A percentile compares a stretch with the other conserved stretches of the same genome.
Evolutionary conservation across 2,113 vertebrate species (phyloP).

Genomic region (Collichthys lucidus): DNA sequence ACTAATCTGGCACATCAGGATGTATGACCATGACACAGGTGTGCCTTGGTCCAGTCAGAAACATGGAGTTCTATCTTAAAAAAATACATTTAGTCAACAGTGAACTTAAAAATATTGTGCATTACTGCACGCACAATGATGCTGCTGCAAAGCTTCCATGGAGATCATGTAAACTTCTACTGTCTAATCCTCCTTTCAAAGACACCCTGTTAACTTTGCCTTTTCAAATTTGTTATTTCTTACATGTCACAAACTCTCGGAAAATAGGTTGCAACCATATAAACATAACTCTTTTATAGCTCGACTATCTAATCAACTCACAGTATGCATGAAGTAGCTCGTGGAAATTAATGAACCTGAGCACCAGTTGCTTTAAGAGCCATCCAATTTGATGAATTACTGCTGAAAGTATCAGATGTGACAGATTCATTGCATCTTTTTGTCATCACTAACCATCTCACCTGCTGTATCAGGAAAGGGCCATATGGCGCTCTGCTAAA

Average conservation of each 20-base stretch:
- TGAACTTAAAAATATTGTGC: too few species aligned
- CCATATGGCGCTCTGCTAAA: not conserved
- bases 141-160: not conserved
- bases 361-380: not conserved
- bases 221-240: not conserved
- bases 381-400: not conserved
- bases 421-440: not conserved
- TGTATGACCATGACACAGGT: too few species aligned
- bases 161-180: not conserved
- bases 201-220: not conserved
- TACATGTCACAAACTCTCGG: not conserved
- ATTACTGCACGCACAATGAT: not conserved
- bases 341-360: not conserved
- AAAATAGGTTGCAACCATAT: not conserved
- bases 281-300: fast-evolving
- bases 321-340: not conserved
- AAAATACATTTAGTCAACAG: too few species aligned
- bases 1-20: too few species aligned
- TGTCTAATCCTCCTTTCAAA: not conserved
- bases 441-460: not conserved
- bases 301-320: not conserved
- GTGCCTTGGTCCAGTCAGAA: too few species aligned
- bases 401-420: not conserved
- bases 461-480: not conserved
- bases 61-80: too few species aligned